Evolutionary conservation across 1,140 invertebrate species (phyloP).

Genomic region (Eueides isabella): DNA sequence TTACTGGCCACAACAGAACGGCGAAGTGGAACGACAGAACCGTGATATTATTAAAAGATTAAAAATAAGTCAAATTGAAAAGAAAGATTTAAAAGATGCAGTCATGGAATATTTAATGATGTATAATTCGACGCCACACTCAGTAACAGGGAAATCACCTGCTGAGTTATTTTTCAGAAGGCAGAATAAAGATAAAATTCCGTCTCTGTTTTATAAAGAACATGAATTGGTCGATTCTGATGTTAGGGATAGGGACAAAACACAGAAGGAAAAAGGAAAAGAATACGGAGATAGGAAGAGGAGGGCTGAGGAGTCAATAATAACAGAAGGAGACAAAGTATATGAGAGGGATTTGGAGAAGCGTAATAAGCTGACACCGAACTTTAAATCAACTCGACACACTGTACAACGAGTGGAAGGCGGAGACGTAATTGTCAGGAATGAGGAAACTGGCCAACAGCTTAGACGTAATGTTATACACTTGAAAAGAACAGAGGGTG

Average conservation of each 20-base stretch:
- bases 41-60: constrained; percentile 43
- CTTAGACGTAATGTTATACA: constrained; percentile 30
- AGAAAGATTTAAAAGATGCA: constrained; percentile 35
- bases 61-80: constrained; percentile 37
- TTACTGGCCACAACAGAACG: constrained; percentile 49
- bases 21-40: constrained; percentile 49
- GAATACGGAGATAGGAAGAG: constrained; percentile 39
- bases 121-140: constrained; percentile 48
- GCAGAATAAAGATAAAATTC: too few relatives aligned
- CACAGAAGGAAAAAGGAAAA: constrained; percentile 40
- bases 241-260: constrained; percentile 31
- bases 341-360: constrained; percentile 39
- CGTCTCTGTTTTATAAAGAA: constrained; percentile 19
- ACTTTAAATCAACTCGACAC: constrained; percentile 32
- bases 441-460: constrained; percentile 29
- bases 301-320: constrained; percentile 23
- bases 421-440: constrained; percentile 25
- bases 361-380: constrained; percentile 37
- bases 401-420: constrained; percentile 20
- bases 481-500: constrained; percentile 22
- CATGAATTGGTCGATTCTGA: constrained; percentile 21
- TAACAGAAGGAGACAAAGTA: constrained; percentile 46
- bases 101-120: constrained; percentile 40
- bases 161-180: constrained; percentile 41
- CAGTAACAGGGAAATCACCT: constrained; percentile 43